Conservation (phyloP, 1,140 invertebrate species). For the Heliothis subflexa region DNA sequence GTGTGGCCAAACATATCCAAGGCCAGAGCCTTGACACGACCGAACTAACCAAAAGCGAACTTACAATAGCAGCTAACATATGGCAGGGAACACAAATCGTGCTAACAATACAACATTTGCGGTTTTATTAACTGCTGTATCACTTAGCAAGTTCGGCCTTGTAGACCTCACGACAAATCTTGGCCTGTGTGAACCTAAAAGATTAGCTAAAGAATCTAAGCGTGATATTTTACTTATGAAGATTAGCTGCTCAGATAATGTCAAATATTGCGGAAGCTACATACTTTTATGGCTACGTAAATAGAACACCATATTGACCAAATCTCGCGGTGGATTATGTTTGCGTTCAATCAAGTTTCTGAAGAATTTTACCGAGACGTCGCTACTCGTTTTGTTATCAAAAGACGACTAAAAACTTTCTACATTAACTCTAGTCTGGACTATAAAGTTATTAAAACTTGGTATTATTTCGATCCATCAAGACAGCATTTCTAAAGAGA, state of each 20-base stretch:
- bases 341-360: conserved; percentile 15
- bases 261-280: conserved; percentile 2
- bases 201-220: conserved; percentile 16
- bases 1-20: conserved; percentile 61
- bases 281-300: neutral
- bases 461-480: conserved; percentile 14
- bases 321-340: conserved; percentile 2
- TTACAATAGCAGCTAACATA: conserved; percentile 52
- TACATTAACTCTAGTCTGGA: conserved; percentile 6
- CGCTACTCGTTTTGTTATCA: neutral
- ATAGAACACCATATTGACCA: conserved; percentile 3
- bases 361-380: neutral
- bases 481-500: conserved; percentile 35
- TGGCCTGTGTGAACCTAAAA: neutral
- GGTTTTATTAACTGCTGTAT: conserved; percentile 36
- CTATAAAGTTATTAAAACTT: conserved; percentile 24
- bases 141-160: conserved; percentile 31
- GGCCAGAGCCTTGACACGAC: conserved; percentile 62
- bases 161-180: conserved; percentile 40
- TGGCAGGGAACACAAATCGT: conserved; percentile 31
- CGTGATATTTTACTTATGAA: conserved; percentile 30
- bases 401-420: conserved; percentile 16
- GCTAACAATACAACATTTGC: conserved; percentile 45
- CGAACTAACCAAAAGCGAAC: conserved; percentile 58
- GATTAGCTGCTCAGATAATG: neutral